Percentiles rank a stretch among this genome's conserved stretches.
Conservation (phyloP, 2,797 vertebrate genomes). For the Phoebastria nigripes region DNA sequence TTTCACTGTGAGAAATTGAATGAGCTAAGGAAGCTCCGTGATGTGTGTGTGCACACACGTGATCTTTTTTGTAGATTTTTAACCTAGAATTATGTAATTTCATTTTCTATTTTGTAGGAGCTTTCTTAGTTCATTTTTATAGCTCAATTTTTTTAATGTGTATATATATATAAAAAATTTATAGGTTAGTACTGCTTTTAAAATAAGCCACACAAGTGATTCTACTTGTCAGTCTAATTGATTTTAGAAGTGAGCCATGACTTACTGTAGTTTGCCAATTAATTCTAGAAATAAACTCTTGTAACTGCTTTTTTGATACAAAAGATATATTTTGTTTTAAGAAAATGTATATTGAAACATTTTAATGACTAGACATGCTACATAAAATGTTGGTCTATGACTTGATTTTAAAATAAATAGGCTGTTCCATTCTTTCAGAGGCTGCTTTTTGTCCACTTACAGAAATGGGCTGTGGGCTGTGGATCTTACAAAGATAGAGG, state of each 20-base stretch:
- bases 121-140: neutral
- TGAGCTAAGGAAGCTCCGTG: neutral
- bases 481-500: neutral
- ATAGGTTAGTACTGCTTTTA: neutral
- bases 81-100: neutral
- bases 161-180: neutral
- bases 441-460: neutral
- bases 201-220: neutral
- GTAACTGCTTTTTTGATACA: neutral
- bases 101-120: neutral
- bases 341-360: neutral
- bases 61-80: neutral
- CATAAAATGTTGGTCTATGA: fast-evolving
- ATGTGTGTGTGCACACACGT: fast-evolving
- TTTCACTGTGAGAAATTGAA: neutral
- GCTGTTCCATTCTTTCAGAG: neutral
- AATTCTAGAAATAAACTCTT: neutral
- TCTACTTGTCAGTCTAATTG: neutral
- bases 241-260: neutral
- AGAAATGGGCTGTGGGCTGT: neutral
- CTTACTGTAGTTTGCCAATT: neutral
- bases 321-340: neutral
- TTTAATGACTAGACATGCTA: neutral
- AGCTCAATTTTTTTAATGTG: neutral
- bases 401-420: neutral